Conservation (phyloP, 1,140 invertebrate genomes). For the Drosophila obscura region DNA sequence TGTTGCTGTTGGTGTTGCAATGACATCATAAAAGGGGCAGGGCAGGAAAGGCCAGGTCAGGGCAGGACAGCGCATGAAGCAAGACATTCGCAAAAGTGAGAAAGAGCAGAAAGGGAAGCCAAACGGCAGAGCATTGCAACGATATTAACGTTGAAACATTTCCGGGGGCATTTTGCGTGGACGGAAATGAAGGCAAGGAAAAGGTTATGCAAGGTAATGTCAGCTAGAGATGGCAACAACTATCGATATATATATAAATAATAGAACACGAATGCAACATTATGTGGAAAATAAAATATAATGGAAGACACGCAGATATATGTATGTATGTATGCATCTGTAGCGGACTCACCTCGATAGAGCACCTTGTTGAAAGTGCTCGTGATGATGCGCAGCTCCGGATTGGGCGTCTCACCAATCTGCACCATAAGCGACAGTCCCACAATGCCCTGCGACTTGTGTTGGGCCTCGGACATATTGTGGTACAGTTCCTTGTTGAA, state of each 20-base stretch:
- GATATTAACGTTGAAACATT: constrained; percentile 59
- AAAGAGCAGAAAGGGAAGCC: constrained; percentile 7
- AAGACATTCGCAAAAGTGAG: not conserved
- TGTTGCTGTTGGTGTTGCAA: constrained; percentile 46
- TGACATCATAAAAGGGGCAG: constrained; percentile 75
- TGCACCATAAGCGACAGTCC: constrained; percentile 97
- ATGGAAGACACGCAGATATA: no score
- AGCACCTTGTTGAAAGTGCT: constrained; percentile 93
- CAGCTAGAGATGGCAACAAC: no score
- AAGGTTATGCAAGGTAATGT: no score
- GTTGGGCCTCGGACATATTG: constrained; percentile 97
- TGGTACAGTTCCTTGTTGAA: constrained; percentile 98
- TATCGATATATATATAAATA: no score
- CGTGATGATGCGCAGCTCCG: constrained; percentile 93
- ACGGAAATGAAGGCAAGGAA: constrained; percentile 63
- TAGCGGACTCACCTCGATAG: constrained; percentile 88
- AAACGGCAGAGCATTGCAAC: constrained; percentile 14
- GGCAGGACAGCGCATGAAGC: constrained; percentile 9
- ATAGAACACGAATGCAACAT: not conserved
- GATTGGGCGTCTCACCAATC: constrained; percentile 93
- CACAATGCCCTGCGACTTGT: constrained; percentile 96
- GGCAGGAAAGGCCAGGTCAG: constrained; percentile 38
- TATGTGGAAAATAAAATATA: not conserved
- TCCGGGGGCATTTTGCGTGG: constrained; percentile 73
- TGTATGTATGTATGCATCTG: no score